A percentile compares a stretch with the other conserved stretches of the same genome.
These are phyloP conservation scores for Thera britannica DNA, from an alignment of 2,888 invertebrate species.

Conservation along the genomic window DNA sequence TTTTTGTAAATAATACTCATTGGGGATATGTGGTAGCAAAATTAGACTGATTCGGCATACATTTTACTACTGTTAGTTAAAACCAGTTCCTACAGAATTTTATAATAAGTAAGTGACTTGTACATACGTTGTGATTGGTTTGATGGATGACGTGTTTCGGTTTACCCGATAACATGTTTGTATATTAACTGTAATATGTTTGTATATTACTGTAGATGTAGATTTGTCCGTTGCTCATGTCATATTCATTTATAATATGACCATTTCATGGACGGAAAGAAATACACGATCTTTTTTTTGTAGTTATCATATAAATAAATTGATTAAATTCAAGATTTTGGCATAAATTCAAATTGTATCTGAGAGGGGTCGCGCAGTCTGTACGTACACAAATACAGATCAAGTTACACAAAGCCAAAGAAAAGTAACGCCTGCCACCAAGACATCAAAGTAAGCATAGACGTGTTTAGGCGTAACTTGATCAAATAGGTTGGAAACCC, in stretches of 20 bases:
- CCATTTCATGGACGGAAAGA: constrained; percentile 19
- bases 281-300: neutral
- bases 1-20: constrained; percentile 27
- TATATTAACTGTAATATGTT: constrained; percentile 28
- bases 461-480: too few species aligned
- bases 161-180: constrained; percentile 37
- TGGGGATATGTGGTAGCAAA: constrained; percentile 7
- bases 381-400: too few species aligned
- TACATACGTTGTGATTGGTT: constrained; percentile 65
- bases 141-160: constrained; percentile 42
- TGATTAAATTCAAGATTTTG: constrained; percentile 1
- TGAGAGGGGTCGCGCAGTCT: too few species aligned
- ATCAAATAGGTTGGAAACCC: too few species aligned
- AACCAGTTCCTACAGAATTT: constrained; percentile 2
- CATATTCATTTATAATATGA: constrained; percentile 12
- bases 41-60: constrained; percentile 18
- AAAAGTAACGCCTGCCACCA: too few species aligned
- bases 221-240: constrained; percentile 19
- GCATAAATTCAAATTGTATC: constrained; percentile 7
- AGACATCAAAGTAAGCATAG: too few species aligned
- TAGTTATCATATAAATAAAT: neutral
- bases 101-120: constrained; percentile 40
- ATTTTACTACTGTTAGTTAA: neutral
- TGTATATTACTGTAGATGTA: constrained; percentile 15
- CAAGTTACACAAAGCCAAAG: too few species aligned